These are phyloP conservation scores for Nezara viridula DNA, from an alignment of 2,888 invertebrate genomes.

Conservation along the genomic window DNA sequence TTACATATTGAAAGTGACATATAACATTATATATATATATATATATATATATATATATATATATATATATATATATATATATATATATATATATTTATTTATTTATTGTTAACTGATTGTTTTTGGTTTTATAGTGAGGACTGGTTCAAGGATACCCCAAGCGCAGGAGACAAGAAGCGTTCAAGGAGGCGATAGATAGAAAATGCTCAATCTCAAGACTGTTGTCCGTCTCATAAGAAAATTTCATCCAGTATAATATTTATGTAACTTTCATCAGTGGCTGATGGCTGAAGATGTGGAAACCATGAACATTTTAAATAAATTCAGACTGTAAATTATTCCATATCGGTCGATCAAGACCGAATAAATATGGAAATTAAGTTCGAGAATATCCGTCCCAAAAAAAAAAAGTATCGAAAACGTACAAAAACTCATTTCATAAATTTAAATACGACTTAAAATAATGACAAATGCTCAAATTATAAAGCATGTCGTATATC, in stretches of 20 bases:
- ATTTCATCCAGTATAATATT: neutral
- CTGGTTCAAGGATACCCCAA: conserved; percentile 84
- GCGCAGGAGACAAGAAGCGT: conserved; percentile 69
- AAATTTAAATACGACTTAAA: neutral
- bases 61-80: too few species aligned
- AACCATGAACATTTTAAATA: neutral
- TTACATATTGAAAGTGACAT: too few species aligned
- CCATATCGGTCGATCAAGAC: neutral
- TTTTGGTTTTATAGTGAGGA: conserved; percentile 76
- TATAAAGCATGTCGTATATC: neutral
- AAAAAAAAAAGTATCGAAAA: neutral
- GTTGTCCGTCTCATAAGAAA: conserved; percentile 2
- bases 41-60: too few species aligned
- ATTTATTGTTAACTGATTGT: conserved; percentile 37
- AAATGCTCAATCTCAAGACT: conserved; percentile 42
- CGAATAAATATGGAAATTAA: neutral
- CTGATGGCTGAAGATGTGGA: neutral
- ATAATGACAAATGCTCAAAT: neutral
- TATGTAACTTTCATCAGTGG: neutral
- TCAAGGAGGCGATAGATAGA: conserved; percentile 63
- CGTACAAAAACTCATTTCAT: neutral
- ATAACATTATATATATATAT: too few species aligned
- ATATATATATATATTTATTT: too few species aligned
- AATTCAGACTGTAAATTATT: neutral
- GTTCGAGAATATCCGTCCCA: neutral